Evolutionary conservation across 2,888 invertebrate species (phyloP), one percentile per base, ranked within the genome.

Genomic region (Epirrhoe alternata): DNA sequence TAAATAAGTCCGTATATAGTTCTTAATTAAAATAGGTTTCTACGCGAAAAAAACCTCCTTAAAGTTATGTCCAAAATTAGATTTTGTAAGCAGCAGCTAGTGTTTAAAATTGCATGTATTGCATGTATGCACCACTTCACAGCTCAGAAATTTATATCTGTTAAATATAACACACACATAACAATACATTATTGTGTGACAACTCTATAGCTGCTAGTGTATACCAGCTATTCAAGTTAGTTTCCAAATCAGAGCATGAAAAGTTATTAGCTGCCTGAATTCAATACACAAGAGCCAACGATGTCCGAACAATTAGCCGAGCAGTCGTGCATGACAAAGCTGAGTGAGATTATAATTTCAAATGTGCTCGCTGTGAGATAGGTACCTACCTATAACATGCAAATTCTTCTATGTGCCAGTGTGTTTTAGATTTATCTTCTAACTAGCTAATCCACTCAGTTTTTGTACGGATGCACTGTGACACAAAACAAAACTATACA

Each of bases 311-410:
- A 77, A 73, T 71, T 72, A 63, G 66, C 58, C 45, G 61, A 64
- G 67, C 74, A 74, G 71, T 74, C 64, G 70, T 74, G 72, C 71
- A 68, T 62, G 68, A 75, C 75, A 77, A 76, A 78, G 59, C 74
- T 66, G 68, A 71, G 66, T 58, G 66, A 68, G 74, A 83, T 83
- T 81, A 82, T 76, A 81, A 81, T 81, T 81, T 75, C 74, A 81
- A 82, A 82, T 83, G 72, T 54, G 51, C 24, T 24, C 64, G 66
- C 65, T 70, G 64, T 54, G 59, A 57, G 42, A 54, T 65, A 53
- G 57, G 16, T 50, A 53, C 61, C 66, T 68, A 70, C 66, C n/a
- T n/a, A n/a, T n/a, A n/a, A n/a, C 70, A 75, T 77, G 73, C 70
- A 73, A 74, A 75, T 70, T 61, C 6, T 24, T 35, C 47, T 52